Evolutionary conservation across 2,888 invertebrate genomes (phyloP), one percentile per base, ranked within the genome.

Genomic region (Polymixis lichenea): DNA sequence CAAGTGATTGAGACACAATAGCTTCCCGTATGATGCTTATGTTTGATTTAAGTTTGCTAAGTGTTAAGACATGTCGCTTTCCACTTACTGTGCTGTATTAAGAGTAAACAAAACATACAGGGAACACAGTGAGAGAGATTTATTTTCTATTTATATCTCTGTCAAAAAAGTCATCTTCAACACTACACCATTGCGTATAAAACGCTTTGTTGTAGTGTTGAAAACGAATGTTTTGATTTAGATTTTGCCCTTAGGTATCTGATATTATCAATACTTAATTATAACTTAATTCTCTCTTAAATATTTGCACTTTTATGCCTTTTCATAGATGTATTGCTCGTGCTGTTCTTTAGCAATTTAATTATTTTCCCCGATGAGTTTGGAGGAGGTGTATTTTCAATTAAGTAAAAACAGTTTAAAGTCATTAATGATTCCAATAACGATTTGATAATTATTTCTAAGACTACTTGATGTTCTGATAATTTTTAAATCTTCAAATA

Each of bases 11-110:
- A 38, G 38, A 5, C 38, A 38, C 38, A 38, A 38, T 38, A 38
- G 5, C 38, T 5, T 5, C 38, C 11, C 13, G 56, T 25, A 56
- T 64, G 58, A 58, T 38, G 2, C 53, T 55, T 43, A 62, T 66
- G 78, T 77, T 67, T 32, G 66, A 68, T 72, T 67, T n/a, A 62
- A 77, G 72, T 62, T 78, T 51, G 49, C 58, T 5, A 46, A 65
- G 60, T 68, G 65, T 38, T 19, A 22, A 11, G 46, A 65, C 17
- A 17, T 43, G 65, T 51, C 68, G 38, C 13, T 46, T 55, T 4
- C 6, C 58, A 64, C 28, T 46, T 46, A 7, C 49, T 49, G 60
- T 17, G 7, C 53, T 17, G 46, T 22, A 38, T 32, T 56, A 17
- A 62, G 43, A 56, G n/a, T 49, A 51, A 61, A 46, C 15, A 13